phyloP scores from a whole-genome alignment of 2,888 invertebrate species.

The Alviniconcha strummeri region DNA sequence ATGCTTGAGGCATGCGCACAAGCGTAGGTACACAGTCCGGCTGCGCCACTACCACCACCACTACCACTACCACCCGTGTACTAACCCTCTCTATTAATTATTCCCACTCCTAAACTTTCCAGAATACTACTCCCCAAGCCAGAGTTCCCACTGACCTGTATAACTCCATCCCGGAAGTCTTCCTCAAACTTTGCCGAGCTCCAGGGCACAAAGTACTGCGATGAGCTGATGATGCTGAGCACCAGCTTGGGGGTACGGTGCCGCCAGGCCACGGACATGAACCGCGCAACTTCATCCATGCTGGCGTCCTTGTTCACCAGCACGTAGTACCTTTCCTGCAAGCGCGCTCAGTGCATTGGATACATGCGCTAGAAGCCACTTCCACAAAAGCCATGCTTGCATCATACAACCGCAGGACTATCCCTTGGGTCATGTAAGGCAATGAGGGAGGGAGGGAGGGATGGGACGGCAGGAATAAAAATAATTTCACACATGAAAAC shows the following conservation, averaged over 20 bases:
- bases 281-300: constrained; percentile 51
- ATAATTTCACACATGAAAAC: not conserved
- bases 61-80: too few relatives aligned
- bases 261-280: constrained; percentile 58
- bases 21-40: too few relatives aligned
- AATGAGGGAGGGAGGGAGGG: not conserved
- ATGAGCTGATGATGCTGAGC: constrained; percentile 56
- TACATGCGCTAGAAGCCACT: too few relatives aligned
- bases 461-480: not conserved
- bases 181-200: constrained; percentile 54
- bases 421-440: not conserved
- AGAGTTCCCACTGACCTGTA: constrained; percentile 48
- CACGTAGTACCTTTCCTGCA: constrained; percentile 52
- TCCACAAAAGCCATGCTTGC: too few relatives aligned
- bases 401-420: too few relatives aligned
- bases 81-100: too few relatives aligned
- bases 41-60: too few relatives aligned
- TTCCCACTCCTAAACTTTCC: too few relatives aligned
- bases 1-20: too few relatives aligned
- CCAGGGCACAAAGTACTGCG: constrained; percentile 55
- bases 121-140: too few relatives aligned
- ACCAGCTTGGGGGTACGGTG: constrained; percentile 62
- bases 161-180: constrained; percentile 63
- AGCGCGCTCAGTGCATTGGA: not conserved
- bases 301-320: constrained; percentile 47